A percentile compares a stretch with the other conserved stretches of the same genome.
These are phyloP conservation scores for Periophthalmodon schlosseri DNA, from an alignment of 2,113 vertebrate genomes.

Conservation along the genomic window DNA sequence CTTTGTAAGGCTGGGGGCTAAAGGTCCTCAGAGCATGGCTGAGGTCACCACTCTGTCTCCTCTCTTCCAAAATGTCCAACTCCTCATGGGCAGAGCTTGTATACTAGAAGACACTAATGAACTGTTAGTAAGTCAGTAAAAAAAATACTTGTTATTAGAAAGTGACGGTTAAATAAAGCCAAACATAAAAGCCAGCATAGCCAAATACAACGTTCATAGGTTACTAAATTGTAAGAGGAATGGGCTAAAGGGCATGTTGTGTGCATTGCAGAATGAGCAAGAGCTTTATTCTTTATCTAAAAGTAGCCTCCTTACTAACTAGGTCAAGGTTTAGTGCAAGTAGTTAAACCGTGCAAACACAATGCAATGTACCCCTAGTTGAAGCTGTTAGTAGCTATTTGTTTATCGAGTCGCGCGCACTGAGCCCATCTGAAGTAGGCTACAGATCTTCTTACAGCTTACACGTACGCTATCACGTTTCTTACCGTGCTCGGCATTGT, in stretches of 20 bases:
- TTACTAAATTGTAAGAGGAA: neutral
- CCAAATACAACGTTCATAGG: too few relatives aligned
- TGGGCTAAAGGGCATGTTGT: neutral
- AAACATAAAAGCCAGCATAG: too few relatives aligned
- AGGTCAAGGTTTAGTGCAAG: constrained; percentile 42
- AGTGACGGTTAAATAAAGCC: too few relatives aligned
- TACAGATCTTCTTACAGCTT: neutral
- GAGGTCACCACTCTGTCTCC: constrained; percentile 83
- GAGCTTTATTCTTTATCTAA: neutral
- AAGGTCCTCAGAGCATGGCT: constrained; percentile 87
- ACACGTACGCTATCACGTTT: too few relatives aligned
- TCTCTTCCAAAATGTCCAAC: constrained; percentile 90
- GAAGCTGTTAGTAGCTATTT: neutral
- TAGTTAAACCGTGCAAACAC: neutral
- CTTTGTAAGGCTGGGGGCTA: constrained; percentile 81
- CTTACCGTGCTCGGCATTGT: constrained; percentile 55
- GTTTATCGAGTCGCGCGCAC: neutral
- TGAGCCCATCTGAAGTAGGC: neutral
- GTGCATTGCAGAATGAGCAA: neutral
- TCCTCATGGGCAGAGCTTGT: constrained; percentile 64
- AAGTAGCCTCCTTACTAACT: neutral
- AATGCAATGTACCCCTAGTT: neutral
- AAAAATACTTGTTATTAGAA: too few relatives aligned
- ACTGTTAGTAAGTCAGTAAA: neutral
- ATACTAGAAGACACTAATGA: constrained; percentile 27